Base-by-base conservation (phyloP, 1,140 invertebrate species). In the Penaeus japonicus region DNA sequence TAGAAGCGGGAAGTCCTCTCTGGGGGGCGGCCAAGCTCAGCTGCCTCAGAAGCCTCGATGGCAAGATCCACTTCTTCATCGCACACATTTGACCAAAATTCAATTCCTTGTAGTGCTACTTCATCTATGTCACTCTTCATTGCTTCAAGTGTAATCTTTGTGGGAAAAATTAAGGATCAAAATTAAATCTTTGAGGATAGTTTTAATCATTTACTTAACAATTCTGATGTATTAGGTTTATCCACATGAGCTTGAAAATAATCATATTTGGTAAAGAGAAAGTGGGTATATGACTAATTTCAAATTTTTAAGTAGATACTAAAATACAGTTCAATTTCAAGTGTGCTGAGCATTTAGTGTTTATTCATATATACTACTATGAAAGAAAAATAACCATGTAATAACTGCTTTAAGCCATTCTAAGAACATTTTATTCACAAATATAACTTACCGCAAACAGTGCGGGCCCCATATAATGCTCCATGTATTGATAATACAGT, bases 1-100 rank as follows among this genome's bases (percentile, higher is more conserved):
- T 99, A 99, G 93, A 94, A 94, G 87, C 96, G 94, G 5, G 97
- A 99, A 4, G 96, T 97, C 92, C 97, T 95, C 35, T 95, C 94
- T 32, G 98, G 98, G n/a, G 97, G 96, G 88, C 96, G 94, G 65
- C 98, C 98, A 93, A 96, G 95, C 93, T 99, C 98, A 53, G 94
- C 94, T 53, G 98, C 98, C 94, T 99, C 99, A 62, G 96, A 96
- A 90, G 97, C 96, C 93, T 99, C 98, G 92, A 99, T 97, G 5
- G 96, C 95, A 89, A 99, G 93, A 93, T 99, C 98, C 39, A 99
- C 97, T 94, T 99, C 99, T 93, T 99, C 99, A 93, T 99, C 99
- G 92, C 98, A 99, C 0, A 99, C 98, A 92, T 99, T 99, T 0
- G 98, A 99, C 99, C 99, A 99, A 93, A 99, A 99, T 93, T 99